Evolutionary conservation across 2,113 vertebrate species (phyloP), one percentile per base, ranked within the genome.

Genomic region (Cranoglanis bouderius): DNA sequence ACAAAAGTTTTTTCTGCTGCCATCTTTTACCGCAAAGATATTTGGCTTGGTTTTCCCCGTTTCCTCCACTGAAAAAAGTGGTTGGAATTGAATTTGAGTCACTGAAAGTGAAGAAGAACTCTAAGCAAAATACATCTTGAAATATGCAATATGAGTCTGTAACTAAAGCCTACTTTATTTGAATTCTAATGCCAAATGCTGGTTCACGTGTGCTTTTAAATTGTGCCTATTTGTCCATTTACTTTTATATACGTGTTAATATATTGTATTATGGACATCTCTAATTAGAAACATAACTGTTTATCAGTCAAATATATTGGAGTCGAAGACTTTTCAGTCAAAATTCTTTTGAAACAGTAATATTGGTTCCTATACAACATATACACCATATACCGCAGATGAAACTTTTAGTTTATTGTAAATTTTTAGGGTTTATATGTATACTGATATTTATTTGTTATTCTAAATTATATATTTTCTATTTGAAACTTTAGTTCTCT

Each of bases 1-100:
- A 89, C 83, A 88, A 21, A 4, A 49, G 81, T 86, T 61, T 57
- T 61, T 77, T n/a, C 46, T 67, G 81, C 40, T 70, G 61, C 32
- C 81, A 55, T 57, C 5, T 43, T 74, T 51, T 40, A 53, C 75
- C 18, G 51, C 85, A 16, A 70, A n/a, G 59, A 63, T 57, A 82
- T 21, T 14, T 16, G 21, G 32, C 51, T 38, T 26, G 82, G 53
- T 43, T 43, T 21, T 9, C 24, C 12, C 2, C 14, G 1, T 40
- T 75, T 55, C 72, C 26, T 13, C 10, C 16, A 85, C 16, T 12
- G 32, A 86, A 74, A 26, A 21, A 43, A 65, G 26, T 46, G 57
- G 85, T 80, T 59, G 40, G 43, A 46, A 80, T 78, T 55, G 29
- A 29, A 65, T 63, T 80, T 26, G 1, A 38, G 26, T 2, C 18